Percentiles rank a stretch among this genome's conserved stretches.
Evolutionary conservation across 2,888 invertebrate genomes (phyloP).

Genomic region (Bombylius major): DNA sequence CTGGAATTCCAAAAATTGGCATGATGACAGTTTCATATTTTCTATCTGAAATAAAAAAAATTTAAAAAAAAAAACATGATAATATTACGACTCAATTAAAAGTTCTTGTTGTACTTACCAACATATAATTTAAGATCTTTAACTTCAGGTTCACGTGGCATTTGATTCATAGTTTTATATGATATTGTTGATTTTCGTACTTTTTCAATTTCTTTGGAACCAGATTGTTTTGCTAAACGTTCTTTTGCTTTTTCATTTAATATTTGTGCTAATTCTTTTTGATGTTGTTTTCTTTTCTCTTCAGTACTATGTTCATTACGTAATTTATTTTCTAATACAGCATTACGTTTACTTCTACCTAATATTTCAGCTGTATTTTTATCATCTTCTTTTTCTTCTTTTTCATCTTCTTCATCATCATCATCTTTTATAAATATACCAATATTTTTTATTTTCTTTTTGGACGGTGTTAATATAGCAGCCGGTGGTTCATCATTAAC

Average conservation of each 20-base stretch:
- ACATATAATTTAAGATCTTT: conserved; percentile 90
- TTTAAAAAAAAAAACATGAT: neutral
- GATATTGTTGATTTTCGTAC: conserved; percentile 89
- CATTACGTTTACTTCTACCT: conserved; percentile 66
- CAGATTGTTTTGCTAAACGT: conserved; percentile 75
- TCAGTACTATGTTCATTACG: conserved; percentile 91
- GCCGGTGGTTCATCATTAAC: conserved; percentile 84
- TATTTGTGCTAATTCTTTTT: conserved; percentile 80
- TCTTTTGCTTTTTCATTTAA: conserved; percentile 89
- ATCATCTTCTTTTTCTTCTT: conserved; percentile 62
- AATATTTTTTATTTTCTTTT: conserved; percentile 90
- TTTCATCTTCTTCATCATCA: conserved; percentile 70
- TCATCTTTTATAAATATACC: conserved; percentile 90
- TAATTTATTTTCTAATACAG: conserved; percentile 85
- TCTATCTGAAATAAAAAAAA: conserved; percentile 47
- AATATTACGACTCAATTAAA: no score
- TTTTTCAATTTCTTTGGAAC: conserved; percentile 76
- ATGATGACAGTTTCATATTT: conserved; percentile 98
- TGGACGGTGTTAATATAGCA: conserved; percentile 75
- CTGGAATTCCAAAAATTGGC: conserved; percentile 90
- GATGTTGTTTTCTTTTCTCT: conserved; percentile 93
- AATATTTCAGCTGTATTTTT: conserved; percentile 36
- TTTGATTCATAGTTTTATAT: conserved; percentile 81
- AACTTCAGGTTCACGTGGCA: conserved; percentile 90
- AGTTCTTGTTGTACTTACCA: no score